Base-by-base conservation (phyloP, 1,140 invertebrate species). In the Daktulosphaira vitifoliae region DNA sequence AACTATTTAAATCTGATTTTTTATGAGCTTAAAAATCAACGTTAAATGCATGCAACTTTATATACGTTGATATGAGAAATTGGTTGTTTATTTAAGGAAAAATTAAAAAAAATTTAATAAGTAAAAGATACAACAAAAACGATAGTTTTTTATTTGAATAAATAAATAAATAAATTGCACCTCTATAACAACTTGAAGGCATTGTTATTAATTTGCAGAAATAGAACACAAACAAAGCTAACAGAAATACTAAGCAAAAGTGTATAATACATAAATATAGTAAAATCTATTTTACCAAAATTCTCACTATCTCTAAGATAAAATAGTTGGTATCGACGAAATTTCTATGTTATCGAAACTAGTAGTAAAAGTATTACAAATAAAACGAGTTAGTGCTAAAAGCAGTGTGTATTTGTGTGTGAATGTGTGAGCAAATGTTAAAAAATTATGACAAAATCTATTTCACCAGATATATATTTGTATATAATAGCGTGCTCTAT, bases 401-500 rank as follows among this genome's bases (percentile, higher is more conserved):
- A 62, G 56, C 56, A 7, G 7, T 59, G 54, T 42, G 53, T 29
- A n/a, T 42, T 1, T 56, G 15, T 56, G 22, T 56, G 38, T 42
- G 23, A 25, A 23, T 26, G 23, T 59, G 39, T 59, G 23, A 46
- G 9, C 18, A 25, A 13, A 37, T 62, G 42, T 25, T 48, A 23
- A 44, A 18, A 46, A 46, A 29, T 48, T 16, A 29, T 46, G 42
- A 62, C 42, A 42, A 62, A 62, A 46, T 26, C 26, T 39, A 33
- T 25, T 38, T 62, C 23, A 62, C 56, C 56, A 62, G 56, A 48
- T 62, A 38, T 62, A 62, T 46, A n/a, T n/a, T n/a, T n/a, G n/a
- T n/a, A n/a, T n/a, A n/a, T n/a, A n/a, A n/a, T 62, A 48, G 56
- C 56, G 56, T 62, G 56, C 56, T 62, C 42, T 62, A 62, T 33